Conservation (phyloP, 2,797 vertebrate genomes). For the Lophura swinhoii region DNA sequence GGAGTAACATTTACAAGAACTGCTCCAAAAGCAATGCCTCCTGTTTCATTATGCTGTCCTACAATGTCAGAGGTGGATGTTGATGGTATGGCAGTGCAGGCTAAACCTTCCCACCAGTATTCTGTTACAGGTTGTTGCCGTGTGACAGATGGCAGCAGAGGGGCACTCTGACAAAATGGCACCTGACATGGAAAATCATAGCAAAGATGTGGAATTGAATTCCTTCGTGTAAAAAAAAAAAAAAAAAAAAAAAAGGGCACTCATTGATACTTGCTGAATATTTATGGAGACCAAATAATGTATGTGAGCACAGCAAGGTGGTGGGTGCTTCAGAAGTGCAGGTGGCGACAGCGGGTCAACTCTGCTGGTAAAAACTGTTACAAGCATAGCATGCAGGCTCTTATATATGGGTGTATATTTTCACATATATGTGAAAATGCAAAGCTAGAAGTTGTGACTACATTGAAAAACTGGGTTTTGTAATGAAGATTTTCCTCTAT, state of each 20-base stretch:
- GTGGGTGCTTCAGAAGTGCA: no score
- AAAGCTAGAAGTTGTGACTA: no score
- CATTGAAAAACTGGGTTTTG: no score
- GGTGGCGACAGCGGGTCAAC: no score
- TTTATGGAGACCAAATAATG: background rate
- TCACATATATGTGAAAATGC: no score
- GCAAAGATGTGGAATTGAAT: background rate
- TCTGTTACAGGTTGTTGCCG: background rate
- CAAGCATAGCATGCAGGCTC: no score
- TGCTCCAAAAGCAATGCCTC: background rate
- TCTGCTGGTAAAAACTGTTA: no score
- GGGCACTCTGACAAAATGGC: background rate
- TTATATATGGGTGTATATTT: no score
- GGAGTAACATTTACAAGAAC: background rate
- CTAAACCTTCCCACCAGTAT: background rate
- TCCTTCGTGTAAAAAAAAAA: background rate
- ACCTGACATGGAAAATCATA: background rate
- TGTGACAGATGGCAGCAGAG: background rate
- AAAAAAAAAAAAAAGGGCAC: no score
- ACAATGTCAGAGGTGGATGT: background rate
- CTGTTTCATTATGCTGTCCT: background rate
- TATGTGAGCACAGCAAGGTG: background rate
- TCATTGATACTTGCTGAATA: background rate
- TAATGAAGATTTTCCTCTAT: no score
- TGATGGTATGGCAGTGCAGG: background rate